phyloP scores from a whole-genome alignment of 2,113 vertebrate genomes.

The Empidonax alnorum region DNA sequence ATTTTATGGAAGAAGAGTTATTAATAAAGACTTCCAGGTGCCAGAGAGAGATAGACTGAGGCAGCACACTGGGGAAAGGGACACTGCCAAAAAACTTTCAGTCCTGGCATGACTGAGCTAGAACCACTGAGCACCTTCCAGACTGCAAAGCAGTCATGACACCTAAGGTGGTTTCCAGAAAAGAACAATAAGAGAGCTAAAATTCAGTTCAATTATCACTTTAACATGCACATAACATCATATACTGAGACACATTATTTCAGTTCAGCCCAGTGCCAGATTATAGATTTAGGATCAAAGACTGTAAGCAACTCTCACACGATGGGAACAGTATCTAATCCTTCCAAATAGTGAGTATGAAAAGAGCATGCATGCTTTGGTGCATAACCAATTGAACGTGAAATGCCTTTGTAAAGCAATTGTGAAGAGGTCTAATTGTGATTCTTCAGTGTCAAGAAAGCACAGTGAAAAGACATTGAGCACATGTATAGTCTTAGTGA shows the following conservation, averaged over 20 bases:
- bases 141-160: neutral
- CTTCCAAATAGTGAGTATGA: neutral
- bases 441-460: neutral
- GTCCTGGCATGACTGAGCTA: neutral
- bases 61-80: neutral
- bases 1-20: neutral
- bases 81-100: neutral
- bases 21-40: neutral
- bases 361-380: neutral
- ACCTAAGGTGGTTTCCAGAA: neutral
- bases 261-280: neutral
- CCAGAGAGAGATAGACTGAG: neutral
- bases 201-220: neutral
- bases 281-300: constrained; percentile 46
- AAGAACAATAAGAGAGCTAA: neutral
- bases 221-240: neutral
- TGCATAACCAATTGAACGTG: constrained; percentile 36
- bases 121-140: neutral
- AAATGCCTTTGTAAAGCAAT: constrained; percentile 23
- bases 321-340: constrained; percentile 12
- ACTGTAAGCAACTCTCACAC: neutral
- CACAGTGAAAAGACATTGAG: neutral
- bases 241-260: neutral
- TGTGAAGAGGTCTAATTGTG: neutral
- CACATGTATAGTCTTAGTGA: neutral